These are phyloP conservation scores for Calcarius ornatus DNA, from an alignment of 2,113 vertebrate genomes.

Conservation along the genomic window DNA sequence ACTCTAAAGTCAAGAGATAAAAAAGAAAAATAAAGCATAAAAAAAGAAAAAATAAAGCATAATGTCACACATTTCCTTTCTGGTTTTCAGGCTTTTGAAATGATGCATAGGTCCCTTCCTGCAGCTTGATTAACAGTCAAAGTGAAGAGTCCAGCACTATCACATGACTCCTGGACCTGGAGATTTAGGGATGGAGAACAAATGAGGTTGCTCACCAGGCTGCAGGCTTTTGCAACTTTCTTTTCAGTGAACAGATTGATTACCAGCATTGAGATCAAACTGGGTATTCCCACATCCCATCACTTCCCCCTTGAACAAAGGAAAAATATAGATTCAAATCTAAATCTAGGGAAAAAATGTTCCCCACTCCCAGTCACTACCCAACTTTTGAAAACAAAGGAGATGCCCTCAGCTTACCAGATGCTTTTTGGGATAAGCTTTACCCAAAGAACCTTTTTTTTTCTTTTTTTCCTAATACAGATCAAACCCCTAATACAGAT, in stretches of 20 bases:
- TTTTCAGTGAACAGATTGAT: background rate
- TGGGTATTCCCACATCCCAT: background rate
- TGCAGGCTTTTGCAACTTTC: background rate
- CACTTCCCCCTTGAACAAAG: background rate
- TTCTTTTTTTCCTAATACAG: background rate
- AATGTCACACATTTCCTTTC: background rate
- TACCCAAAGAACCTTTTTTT: background rate
- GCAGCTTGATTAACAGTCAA: background rate
- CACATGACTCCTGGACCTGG: background rate
- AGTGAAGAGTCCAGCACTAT: background rate
- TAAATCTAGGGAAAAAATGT: background rate
- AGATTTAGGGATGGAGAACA: background rate
- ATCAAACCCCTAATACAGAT: background rate
- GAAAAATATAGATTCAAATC: background rate
- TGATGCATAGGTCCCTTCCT: background rate
- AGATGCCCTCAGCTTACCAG: background rate
- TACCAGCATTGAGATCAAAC: background rate
- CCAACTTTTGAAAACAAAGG: background rate
- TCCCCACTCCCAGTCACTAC: background rate
- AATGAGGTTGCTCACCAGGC: background rate
- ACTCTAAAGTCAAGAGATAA: background rate
- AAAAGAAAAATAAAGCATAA: background rate
- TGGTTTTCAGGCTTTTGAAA: background rate
- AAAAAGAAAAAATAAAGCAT: background rate
- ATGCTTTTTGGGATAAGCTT: conserved; percentile 23